Conservation (phyloP, 2,888 invertebrate genomes). For the Brachyopa scutellaris region DNA sequence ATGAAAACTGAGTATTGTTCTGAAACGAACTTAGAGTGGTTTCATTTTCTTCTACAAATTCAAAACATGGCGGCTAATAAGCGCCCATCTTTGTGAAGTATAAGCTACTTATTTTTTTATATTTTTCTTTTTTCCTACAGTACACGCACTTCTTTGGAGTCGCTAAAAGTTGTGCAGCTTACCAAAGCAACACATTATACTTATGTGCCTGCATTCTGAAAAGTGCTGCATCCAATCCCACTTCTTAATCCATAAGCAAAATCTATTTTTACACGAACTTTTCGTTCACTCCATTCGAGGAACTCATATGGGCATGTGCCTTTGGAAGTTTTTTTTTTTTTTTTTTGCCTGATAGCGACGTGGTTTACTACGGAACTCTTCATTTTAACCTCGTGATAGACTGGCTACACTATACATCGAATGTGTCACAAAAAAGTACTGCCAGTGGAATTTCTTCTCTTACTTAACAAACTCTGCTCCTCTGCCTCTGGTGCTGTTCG, state of each 20-base stretch:
- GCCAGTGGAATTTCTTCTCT: slow-evolving; percentile 3
- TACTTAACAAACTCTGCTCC: no score
- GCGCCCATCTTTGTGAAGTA: no score
- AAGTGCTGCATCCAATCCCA: slow-evolving; percentile 13
- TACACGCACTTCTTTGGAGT: no score
- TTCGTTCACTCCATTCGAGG: not conserved
- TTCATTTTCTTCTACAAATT: no score
- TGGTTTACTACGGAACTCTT: slow-evolving; percentile 2
- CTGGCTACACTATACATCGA: not conserved
- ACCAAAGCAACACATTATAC: no score
- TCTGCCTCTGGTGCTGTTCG: not conserved
- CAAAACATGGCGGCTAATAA: no score
- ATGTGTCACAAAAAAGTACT: not conserved
- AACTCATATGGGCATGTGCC: not conserved
- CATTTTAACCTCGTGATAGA: slow-evolving; percentile 7
- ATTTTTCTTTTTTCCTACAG: no score
- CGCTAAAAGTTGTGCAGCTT: no score
- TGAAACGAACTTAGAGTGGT: no score
- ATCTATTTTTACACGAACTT: not conserved
- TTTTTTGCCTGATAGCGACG: not conserved
- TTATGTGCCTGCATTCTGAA: not conserved
- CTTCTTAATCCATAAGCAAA: not conserved
- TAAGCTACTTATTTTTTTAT: no score
- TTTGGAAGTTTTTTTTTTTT: no score
- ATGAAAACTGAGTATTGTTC: no score